A percentile compares a stretch with the other conserved stretches of the same genome.
Evolutionary conservation across 2,797 vertebrate genomes (phyloP).

Genomic region (Halcyon badia): DNA sequence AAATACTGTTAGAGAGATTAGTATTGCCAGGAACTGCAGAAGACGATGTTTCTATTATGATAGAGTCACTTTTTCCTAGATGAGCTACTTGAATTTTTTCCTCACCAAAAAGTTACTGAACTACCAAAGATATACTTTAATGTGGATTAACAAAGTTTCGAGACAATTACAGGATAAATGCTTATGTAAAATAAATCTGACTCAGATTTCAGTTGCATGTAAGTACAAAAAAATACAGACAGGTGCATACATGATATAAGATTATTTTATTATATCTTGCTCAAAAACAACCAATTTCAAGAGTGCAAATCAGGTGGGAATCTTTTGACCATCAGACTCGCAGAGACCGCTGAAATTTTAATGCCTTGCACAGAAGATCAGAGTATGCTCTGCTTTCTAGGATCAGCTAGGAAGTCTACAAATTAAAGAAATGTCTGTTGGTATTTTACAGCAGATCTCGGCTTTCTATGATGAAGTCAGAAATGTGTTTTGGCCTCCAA

Average conservation of each 20-base stretch:
- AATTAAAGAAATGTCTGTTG: not conserved
- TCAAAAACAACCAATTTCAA: not conserved
- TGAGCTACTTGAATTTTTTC: not conserved
- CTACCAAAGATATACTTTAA: not conserved
- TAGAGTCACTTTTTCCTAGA: not conserved
- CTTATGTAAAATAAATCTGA: not conserved
- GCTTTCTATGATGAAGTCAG: not conserved
- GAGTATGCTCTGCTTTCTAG: not conserved
- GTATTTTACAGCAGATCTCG: not conserved
- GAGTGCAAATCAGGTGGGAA: not conserved
- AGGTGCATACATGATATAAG: not conserved
- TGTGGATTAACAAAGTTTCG: not conserved
- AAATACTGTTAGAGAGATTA: not conserved
- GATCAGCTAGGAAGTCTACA: not conserved
- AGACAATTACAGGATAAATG: accelerated
- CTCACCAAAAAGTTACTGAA: not conserved
- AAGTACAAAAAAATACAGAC: not conserved
- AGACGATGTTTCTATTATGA: not conserved
- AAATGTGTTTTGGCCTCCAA: not conserved
- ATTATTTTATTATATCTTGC: not conserved
- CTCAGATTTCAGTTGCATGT: not conserved
- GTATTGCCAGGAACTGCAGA: not conserved
- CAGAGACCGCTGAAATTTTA: conserved; percentile 17
- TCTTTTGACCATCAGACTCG: not conserved
- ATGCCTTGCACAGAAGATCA: not conserved